Evolutionary conservation across 2,113 vertebrate genomes (phyloP).

Genomic region (Myocastor coypus): DNA sequence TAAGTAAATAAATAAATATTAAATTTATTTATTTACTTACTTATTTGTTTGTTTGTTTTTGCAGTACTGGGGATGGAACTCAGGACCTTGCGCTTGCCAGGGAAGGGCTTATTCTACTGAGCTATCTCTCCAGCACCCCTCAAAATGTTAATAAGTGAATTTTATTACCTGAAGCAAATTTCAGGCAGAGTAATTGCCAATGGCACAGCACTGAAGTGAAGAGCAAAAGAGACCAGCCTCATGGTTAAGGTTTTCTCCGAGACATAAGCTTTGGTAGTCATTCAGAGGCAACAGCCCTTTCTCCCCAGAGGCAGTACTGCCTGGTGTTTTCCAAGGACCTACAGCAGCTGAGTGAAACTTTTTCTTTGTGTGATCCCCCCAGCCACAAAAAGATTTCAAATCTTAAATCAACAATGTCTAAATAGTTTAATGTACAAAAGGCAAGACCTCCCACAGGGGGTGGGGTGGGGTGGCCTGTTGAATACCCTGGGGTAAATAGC

Average conservation of each 20-base stretch:
- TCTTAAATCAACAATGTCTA: neutral
- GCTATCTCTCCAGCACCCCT: no score
- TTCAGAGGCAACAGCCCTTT: neutral
- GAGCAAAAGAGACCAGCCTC: constrained; percentile 2
- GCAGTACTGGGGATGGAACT: no score
- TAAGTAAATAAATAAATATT: no score
- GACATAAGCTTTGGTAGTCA: neutral
- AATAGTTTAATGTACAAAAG: neutral
- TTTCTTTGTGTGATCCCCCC: neutral
- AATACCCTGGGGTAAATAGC: neutral
- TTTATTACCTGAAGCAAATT: constrained; percentile 35
- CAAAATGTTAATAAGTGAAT: neutral
- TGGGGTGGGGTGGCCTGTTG: neutral
- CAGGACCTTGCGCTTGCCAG: no score
- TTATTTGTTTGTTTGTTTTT: no score
- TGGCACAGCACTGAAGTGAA: neutral
- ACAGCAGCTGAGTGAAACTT: neutral
- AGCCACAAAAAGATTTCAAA: neutral
- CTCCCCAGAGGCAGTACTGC: neutral
- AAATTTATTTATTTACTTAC: no score
- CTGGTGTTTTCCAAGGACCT: neutral
- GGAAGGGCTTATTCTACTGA: no score
- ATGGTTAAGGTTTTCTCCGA: neutral
- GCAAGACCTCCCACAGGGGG: neutral
- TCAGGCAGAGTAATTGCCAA: neutral